phyloP scores from a whole-genome alignment of 2,113 vertebrate genomes.

The Camelus bactrianus region DNA sequence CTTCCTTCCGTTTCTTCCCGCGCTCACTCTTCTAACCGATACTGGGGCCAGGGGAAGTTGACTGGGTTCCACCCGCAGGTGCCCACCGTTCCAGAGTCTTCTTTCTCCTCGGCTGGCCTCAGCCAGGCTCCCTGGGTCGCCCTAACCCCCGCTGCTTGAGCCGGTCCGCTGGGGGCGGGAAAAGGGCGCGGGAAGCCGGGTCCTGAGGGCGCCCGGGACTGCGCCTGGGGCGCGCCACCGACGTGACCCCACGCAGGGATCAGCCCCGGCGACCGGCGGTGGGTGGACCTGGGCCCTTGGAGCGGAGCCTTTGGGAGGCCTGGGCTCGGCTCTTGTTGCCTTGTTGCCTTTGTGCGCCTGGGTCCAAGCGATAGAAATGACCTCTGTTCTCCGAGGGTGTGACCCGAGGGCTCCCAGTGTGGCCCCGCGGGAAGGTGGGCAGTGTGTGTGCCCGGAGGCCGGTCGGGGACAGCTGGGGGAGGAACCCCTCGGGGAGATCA shows the following conservation, averaged over 20 bases:
- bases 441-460: background rate
- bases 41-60: background rate
- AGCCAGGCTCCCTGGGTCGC: background rate
- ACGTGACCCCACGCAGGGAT: background rate
- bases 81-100: background rate
- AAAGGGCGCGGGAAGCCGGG: too few relatives aligned
- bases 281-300: background rate
- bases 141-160: background rate
- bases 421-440: background rate
- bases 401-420: background rate
- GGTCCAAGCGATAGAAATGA: background rate
- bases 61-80: background rate
- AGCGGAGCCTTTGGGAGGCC: background rate
- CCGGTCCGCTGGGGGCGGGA: accelerated
- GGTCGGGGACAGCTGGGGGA: too few relatives aligned
- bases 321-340: background rate
- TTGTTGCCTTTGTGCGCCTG: background rate
- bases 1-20: background rate
- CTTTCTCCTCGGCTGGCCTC: background rate
- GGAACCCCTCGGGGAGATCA: accelerated
- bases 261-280: accelerated
- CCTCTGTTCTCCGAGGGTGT: background rate
- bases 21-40: background rate
- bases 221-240: too few relatives aligned
- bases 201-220: background rate